Base-by-base conservation (phyloP, 2,797 vertebrate species). In the Microcaecilia unicolor region DNA sequence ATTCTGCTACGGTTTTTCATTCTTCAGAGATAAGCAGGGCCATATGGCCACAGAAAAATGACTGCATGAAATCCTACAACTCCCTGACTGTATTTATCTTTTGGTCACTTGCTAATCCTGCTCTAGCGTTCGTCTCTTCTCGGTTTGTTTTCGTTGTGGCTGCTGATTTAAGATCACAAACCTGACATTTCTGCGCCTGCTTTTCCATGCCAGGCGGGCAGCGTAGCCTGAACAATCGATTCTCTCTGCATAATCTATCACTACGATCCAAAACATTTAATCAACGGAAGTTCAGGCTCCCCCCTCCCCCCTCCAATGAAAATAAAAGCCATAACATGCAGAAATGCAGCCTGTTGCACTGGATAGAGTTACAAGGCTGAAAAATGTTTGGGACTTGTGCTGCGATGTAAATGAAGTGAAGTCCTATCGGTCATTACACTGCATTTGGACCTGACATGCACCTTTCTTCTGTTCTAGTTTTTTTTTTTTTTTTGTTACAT, bases 151-250 rank as follows among this genome's bases (percentile, higher is more conserved):
- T 27, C 24, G 3, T 14, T 1, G 9, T 2, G 29, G 39, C 34
- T 2, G 24, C 20, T 1, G 28, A 55, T 39, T 34, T 9, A 70
- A 78, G 81, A 83, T 85, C 80, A 83, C 80, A 80, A 64, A 83
- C 72, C 74, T 86, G 89, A 89, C 86, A 87, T 86, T 89, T 89
- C 32, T 11, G 81, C 43, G 70, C 73, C 57, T 34, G 76, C 70
- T 78, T 83, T 76, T 67, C 81, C 58, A 78, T 78, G 79, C 85
- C 88, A 74, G 77, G 50, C 72, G 48, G 74, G 74, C 81, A 66
- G 64, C 65, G 67, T 70, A 65, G 70, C 78, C 72, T 64, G 25
- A 31, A 73, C 78, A 89, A 90, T 88, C 66, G 57, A 87, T 90
- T 91, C 67, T 86, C 83, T 73, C 74, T 73, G 81, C 80, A 58